A percentile compares a stretch with the other conserved stretches of the same genome.
phyloP scores from a whole-genome alignment of 2,797 vertebrate species.

The Lutjanus campechanus region DNA sequence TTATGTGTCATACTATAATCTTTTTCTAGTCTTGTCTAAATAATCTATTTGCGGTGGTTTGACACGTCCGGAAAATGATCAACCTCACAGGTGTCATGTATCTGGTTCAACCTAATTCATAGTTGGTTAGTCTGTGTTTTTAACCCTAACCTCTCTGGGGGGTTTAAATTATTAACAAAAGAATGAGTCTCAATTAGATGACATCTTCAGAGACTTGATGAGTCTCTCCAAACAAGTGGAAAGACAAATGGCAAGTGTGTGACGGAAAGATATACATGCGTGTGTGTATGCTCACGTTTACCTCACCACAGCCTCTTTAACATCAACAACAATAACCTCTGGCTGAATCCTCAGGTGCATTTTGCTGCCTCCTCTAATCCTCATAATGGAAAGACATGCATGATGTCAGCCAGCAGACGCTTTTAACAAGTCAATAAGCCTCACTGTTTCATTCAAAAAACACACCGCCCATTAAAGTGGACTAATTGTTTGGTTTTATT shows the following conservation, averaged over 20 bases:
- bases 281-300: not conserved
- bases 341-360: conserved; percentile 57
- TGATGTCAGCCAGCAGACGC: conserved; percentile 41
- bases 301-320: conserved; percentile 34
- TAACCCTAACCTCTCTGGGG: conserved; percentile 37
- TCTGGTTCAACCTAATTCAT: conserved; percentile 15
- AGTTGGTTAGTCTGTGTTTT: conserved; percentile 43
- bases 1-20: not conserved
- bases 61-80: not conserved
- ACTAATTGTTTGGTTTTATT: conserved; percentile 11
- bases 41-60: not conserved
- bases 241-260: conserved; percentile 46
- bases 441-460: conserved; percentile 38
- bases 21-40: not conserved
- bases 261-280: not conserved
- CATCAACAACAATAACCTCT: conserved; percentile 59
- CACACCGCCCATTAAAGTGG: conserved; percentile 26
- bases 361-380: conserved; percentile 36
- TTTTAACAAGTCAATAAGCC: conserved; percentile 44
- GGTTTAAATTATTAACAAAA: conserved; percentile 74
- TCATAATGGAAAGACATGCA: conserved; percentile 62
- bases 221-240: conserved; percentile 70
- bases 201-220: conserved; percentile 66
- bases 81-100: not conserved
- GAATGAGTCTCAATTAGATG: conserved; percentile 68